Conservation (phyloP, 2,888 invertebrate genomes). For the Drosophila niveifrons region DNA sequence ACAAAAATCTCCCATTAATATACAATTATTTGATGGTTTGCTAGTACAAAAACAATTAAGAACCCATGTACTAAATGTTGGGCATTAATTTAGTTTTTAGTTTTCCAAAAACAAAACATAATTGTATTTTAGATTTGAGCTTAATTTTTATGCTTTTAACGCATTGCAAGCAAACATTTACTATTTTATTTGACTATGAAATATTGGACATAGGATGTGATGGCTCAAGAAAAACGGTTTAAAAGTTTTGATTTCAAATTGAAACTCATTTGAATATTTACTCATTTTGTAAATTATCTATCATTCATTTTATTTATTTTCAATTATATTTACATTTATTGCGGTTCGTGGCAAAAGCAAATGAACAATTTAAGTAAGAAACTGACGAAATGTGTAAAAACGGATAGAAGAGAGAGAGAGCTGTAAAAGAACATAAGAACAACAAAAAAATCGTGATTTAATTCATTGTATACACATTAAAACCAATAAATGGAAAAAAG, state of each 20-base stretch:
- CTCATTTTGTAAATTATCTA: conserved; percentile 65
- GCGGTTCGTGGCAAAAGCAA: conserved; percentile 43
- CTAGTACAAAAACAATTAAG: conserved; percentile 32
- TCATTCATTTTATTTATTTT: conserved; percentile 60
- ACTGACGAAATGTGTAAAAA: conserved; percentile 57
- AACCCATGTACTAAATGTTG: conserved; percentile 40
- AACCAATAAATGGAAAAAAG: conserved; percentile 73
- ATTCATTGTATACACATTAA: conserved; percentile 73
- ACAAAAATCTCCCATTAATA: conserved; percentile 51
- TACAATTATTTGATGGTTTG: conserved; percentile 44
- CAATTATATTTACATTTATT: conserved; percentile 47
- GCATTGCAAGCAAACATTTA: conserved; percentile 21
- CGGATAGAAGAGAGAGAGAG: conserved; percentile 32
- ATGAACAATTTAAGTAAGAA: conserved; percentile 55
- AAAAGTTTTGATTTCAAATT: conserved; percentile 54
- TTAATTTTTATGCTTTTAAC: conserved; percentile 22
- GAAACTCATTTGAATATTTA: conserved; percentile 33
- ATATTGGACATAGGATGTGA: not conserved
- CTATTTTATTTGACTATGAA: conserved; percentile 22
- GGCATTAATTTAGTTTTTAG: conserved; percentile 27
- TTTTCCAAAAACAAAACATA: conserved; percentile 6
- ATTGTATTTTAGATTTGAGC: conserved; percentile 30
- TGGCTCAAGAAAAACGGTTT: conserved; percentile 6
- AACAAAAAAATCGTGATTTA: conserved; percentile 72
- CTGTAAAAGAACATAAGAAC: conserved; percentile 43